These are phyloP conservation scores for Dyspetes luteomarginatus DNA, from an alignment of 2,888 invertebrate species.

Conservation along the genomic window DNA sequence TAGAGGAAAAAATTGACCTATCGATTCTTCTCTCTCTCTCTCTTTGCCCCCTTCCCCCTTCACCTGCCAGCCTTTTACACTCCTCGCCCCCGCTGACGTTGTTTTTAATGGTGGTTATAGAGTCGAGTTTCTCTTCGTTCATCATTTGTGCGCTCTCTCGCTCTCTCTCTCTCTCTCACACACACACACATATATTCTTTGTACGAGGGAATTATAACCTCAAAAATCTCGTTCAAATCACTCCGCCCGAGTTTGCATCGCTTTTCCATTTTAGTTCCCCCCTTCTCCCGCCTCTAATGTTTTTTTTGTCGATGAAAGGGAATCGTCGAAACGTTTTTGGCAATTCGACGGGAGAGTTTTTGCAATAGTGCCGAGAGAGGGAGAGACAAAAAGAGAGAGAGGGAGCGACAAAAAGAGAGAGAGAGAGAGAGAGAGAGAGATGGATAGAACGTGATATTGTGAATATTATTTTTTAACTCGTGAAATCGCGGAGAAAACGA, in stretches of 20 bases:
- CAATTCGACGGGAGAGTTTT: constrained; percentile 28
- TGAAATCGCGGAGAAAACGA: neutral
- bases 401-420: constrained; percentile 22
- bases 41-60: constrained; percentile 21
- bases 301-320: neutral
- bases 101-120: constrained; percentile 45
- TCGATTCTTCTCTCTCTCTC: constrained; percentile 56
- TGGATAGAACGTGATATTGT: neutral
- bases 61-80: neutral
- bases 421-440: constrained; percentile 30
- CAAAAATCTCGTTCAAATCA: constrained; percentile 11
- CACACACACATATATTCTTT: no score
- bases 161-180: constrained; percentile 21
- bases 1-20: constrained; percentile 60
- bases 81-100: constrained; percentile 29
- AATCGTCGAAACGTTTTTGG: neutral
- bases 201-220: constrained; percentile 55
- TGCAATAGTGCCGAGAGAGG: constrained; percentile 21
- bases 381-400: constrained; percentile 52
- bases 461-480: neutral
- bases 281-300: neutral
- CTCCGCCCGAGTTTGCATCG: neutral
- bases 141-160: constrained; percentile 26
- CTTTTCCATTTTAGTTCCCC: neutral
- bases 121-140: constrained; percentile 46